Percentiles rank a stretch among this genome's conserved stretches.
These are phyloP conservation scores for Apis mellifera DNA, from an alignment of 1,140 invertebrate species.

Conservation along the genomic window Amel_HAv3.1 CM009940.2:11932001-11932500, in stretches of 20 bases:
- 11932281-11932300: not conserved
- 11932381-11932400: not conserved
- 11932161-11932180: not conserved
- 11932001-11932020: not conserved
- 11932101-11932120: not conserved
- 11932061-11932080: not conserved
- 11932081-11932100: not conserved
- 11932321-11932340: not conserved
- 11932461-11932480: not conserved
- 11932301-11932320: not conserved
- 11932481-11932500: no score
- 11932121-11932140: not conserved
- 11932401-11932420: constrained; percentile 10
- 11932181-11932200: no score
- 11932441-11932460: not conserved
- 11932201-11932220: not conserved
- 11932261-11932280: not conserved
- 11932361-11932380: not conserved
- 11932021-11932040: constrained; percentile 4
- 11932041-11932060: not conserved
- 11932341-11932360: not conserved
- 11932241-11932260: not conserved
- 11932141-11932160: not conserved
- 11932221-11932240: not conserved
- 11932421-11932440: not conserved